Evolutionary conservation across 2,888 invertebrate species (phyloP), one percentile per base, ranked within the genome.

Genomic region (Amphipoea lucens): DNA sequence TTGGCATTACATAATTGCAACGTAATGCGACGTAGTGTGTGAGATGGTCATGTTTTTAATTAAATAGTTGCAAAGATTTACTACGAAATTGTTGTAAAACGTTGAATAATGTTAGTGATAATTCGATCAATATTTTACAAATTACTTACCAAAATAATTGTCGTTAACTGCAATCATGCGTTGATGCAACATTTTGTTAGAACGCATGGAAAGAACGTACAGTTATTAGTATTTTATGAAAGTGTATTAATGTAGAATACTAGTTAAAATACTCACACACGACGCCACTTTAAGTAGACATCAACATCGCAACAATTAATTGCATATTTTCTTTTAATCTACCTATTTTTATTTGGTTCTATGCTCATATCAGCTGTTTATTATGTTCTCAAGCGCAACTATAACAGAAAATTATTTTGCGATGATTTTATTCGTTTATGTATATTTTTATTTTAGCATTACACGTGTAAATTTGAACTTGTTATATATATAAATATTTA

Each of bases 141-240:
- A 81, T 90, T 90, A 98, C 99, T 99, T 98, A 99, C 99, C 99
- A 96, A 99, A 99, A 97, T 99, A 99, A 97, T 99, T 99, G 98
- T 99, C 99, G 97, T 99, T 99, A 97, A 99, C 99, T 99, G 98
- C 94, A 93, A 92, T 88, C 89, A 89, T 92, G 91, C 93, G 95
- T 92, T 91, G 96, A 94, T 93, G 93, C 93, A 94, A 95, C 93
- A 94, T 91, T 90, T 94, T 93, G 96, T 96, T 96, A 96, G 95
- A 94, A 92, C 91, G 94, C 96, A 96, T 96, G 96, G 88, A 96
- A 96, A 96, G 94, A 96, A 95, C 91, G 90, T 90, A 93, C 90
- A 87, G 87, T 88, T 85, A 91, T 93, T 92, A 94, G 92, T 93
- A 88, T 83, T 84, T 86, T 90, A 89, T 87, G 86, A 81, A 88